phyloP scores from a whole-genome alignment of 2,113 vertebrate species.

The Fukomys damarensis region DNA sequence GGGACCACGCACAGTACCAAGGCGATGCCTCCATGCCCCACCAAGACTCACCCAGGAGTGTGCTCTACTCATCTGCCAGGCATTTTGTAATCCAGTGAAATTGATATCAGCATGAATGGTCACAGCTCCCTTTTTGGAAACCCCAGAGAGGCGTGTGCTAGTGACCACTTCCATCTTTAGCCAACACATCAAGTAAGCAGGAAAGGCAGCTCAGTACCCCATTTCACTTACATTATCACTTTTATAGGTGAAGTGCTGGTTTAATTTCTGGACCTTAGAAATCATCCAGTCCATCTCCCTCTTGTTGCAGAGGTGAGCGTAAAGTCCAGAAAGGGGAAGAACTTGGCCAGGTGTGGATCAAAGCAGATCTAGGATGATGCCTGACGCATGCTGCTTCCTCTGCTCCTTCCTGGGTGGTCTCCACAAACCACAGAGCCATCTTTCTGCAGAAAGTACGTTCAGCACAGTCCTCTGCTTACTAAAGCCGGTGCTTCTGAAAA shows the following conservation, averaged over 20 bases:
- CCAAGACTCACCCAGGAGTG: neutral
- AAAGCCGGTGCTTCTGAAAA: conserved; percentile 43
- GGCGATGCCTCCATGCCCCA: neutral
- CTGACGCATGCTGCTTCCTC: accelerated
- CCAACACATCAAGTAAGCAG: neutral
- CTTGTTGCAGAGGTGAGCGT: neutral
- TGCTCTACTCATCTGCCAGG: neutral
- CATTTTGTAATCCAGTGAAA: neutral
- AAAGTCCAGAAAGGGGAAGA: neutral
- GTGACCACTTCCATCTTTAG: neutral
- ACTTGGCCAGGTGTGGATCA: neutral
- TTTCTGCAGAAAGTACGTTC: neutral
- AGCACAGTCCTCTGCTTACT: neutral
- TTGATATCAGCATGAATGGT: neutral
- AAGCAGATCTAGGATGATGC: neutral
- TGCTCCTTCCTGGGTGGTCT: neutral
- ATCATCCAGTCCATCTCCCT: neutral
- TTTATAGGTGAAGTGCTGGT: neutral
- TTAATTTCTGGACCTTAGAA: conserved; percentile 3
- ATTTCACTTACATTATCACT: neutral
- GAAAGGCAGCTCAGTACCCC: neutral
- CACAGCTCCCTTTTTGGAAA: neutral
- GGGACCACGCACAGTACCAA: neutral
- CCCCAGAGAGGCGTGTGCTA: neutral
- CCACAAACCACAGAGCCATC: neutral